Base-by-base conservation (phyloP, 1,140 invertebrate genomes). In the Saxidomus purpurata region DNA sequence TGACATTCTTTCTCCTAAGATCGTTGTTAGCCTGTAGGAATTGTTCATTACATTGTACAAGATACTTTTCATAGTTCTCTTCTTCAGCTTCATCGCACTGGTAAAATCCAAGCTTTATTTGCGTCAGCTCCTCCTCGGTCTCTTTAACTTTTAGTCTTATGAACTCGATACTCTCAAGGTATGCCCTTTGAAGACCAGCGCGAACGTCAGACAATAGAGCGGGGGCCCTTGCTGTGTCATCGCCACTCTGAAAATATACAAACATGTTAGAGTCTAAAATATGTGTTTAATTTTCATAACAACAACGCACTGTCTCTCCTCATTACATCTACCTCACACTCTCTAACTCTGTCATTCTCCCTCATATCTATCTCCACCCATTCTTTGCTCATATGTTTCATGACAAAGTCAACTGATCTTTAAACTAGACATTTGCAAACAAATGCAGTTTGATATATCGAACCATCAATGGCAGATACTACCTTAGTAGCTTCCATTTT, bases 141-240 rank as follows among this genome's bases (percentile, higher is more conserved):
- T 94, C 90, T 22, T 77, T 83, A 40, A 94, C 91, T 28, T 94
- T 91, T 25, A 89, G 89, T 11, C 91, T 81, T 61, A 94, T 90
- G 81, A 92, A 94, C n/a, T 94, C 92, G 38, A 94, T 81, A n/a
- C 94, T 92, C 31, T 94, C 93, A 74, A 93, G 81, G 77, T 94
- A 94, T 1, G 93, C 94, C 59, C 92, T 87, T 91, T 94, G 93
- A 0, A 94, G 85, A 13, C 93, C 92, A 1, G 84, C 90, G n/a
- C 91, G 67, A 59, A 91, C 89, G n/a, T 92, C 88, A 19, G 91
- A 84, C 85, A 93, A 63, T 47, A 90, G 87, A n/a, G 81, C 89
- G 25, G 67, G 83, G n/a, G 79, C 88, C 69, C 91, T 31, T n/a
- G 43, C 67, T 4, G 67, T 55, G 28, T 85, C 83, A 36, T 85